phyloP scores from a whole-genome alignment of 2,888 invertebrate species.

The Nowickia ferox region DNA sequence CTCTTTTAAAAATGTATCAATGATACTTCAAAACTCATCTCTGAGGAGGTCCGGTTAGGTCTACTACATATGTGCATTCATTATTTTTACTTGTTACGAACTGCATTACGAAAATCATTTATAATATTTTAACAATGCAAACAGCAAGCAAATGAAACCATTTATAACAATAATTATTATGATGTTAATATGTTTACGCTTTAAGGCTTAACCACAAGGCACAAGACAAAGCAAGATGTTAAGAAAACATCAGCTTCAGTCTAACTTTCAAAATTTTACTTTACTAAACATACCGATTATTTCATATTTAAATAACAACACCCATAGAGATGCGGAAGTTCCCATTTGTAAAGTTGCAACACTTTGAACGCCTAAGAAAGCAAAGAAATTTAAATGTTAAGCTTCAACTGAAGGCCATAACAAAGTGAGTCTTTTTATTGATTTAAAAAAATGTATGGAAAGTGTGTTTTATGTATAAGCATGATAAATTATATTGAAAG shows the following conservation, averaged over 20 bases:
- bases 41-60: not conserved
- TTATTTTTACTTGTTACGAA: not conserved
- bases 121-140: constrained; percentile 29
- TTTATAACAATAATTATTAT: constrained; percentile 16
- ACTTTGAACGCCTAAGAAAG: constrained; percentile 27
- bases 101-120: constrained; percentile 20
- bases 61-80: not conserved
- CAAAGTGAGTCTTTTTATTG: not conserved
- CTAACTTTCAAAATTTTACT: constrained; percentile 39
- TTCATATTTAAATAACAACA: constrained; percentile 16
- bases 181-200: constrained; percentile 6
- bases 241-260: constrained; percentile 2
- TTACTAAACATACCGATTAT: not conserved
- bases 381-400: constrained; percentile 21
- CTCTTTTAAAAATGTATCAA: not conserved
- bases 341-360: constrained; percentile 53
- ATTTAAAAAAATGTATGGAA: not conserved
- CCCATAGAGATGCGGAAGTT: constrained; percentile 49
- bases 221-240: constrained; percentile 1
- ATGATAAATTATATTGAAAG: constrained; percentile 5
- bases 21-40: not conserved
- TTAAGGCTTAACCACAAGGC: not conserved
- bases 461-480: not conserved
- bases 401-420: not conserved
- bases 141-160: not conserved